phyloP scores from a whole-genome alignment of 2,888 invertebrate species.

The Philaethria dido region DNA sequence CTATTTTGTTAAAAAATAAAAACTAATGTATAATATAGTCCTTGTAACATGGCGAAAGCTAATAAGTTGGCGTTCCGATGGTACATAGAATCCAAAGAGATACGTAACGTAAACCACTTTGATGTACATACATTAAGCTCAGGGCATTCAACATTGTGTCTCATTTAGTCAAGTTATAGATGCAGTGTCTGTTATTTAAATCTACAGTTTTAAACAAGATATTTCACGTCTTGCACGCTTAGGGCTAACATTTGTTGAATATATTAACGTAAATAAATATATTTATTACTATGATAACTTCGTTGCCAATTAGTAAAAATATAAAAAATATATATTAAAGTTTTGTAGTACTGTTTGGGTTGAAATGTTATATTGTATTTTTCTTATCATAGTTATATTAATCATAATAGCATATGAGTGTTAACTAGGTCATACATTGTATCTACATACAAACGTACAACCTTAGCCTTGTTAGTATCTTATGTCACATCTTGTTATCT shows the following conservation, averaged over 20 bases:
- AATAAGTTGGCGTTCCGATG: background rate
- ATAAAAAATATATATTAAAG: too few species aligned
- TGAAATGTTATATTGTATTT: too few species aligned
- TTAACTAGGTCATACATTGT: constrained; percentile 20
- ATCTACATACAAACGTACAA: constrained; percentile 53
- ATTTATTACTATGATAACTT: too few species aligned
- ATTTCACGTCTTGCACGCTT: background rate
- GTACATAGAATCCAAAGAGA: background rate
- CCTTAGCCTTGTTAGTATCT: constrained; percentile 73
- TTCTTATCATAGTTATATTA: too few species aligned
- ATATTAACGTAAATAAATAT: background rate
- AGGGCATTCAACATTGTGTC: background rate
- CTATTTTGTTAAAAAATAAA: background rate
- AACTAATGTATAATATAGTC: background rate
- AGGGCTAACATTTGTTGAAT: background rate
- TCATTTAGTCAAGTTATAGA: constrained; percentile 5
- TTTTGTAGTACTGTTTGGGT: too few species aligned
- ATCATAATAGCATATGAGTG: background rate
- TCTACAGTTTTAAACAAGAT: background rate
- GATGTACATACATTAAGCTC: background rate
- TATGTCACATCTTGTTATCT: constrained; percentile 45
- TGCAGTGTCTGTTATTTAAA: background rate
- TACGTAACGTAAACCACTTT: background rate
- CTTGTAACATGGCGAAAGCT: constrained; percentile 1
- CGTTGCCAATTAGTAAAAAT: too few species aligned